A percentile compares a stretch with the other conserved stretches of the same genome.
Evolutionary conservation across 2,113 vertebrate genomes (phyloP).

Genomic region (Bucco capensis): DNA sequence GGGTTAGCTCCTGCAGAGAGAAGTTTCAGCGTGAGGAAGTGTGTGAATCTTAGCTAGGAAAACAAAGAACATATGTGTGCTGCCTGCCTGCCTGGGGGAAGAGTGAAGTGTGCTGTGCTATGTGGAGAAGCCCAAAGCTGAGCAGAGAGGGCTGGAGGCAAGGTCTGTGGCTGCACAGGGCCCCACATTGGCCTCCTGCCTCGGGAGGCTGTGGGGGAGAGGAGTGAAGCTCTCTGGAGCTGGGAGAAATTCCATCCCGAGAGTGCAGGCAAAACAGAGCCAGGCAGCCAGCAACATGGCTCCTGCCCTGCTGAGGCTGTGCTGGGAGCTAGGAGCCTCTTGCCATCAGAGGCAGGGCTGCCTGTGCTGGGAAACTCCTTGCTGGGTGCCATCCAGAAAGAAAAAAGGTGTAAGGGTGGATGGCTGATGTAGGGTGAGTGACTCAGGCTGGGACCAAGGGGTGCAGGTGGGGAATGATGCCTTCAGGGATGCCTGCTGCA

Average conservation of each 20-base stretch:
- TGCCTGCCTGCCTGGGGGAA: not conserved
- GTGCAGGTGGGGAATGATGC: not conserved
- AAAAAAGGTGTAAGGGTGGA: not conserved
- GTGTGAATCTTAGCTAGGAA: slow-evolving; percentile 21
- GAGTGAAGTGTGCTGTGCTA: not conserved
- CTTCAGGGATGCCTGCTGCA: not conserved
- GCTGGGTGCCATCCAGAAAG: not conserved
- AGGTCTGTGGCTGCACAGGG: not conserved
- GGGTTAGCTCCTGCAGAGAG: not conserved
- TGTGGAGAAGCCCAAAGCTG: not conserved
- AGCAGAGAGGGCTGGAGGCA: not conserved
- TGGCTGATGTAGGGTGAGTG: fast-evolving
- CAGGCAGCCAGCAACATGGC: not conserved
- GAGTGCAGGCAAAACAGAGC: fast-evolving
- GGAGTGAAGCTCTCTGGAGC: not conserved
- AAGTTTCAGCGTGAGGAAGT: not conserved
- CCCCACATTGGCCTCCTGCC: not conserved
- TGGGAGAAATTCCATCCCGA: not conserved
- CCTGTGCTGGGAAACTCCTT: not conserved
- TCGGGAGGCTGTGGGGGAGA: not conserved
- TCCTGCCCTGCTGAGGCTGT: fast-evolving
- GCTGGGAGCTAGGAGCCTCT: not conserved
- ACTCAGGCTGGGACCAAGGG: not conserved
- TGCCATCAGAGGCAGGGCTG: not conserved
- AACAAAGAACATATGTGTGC: slow-evolving; percentile 46